Evolutionary conservation across 2,797 vertebrate genomes (phyloP).

Genomic region (Xenentodon cancila): DNA sequence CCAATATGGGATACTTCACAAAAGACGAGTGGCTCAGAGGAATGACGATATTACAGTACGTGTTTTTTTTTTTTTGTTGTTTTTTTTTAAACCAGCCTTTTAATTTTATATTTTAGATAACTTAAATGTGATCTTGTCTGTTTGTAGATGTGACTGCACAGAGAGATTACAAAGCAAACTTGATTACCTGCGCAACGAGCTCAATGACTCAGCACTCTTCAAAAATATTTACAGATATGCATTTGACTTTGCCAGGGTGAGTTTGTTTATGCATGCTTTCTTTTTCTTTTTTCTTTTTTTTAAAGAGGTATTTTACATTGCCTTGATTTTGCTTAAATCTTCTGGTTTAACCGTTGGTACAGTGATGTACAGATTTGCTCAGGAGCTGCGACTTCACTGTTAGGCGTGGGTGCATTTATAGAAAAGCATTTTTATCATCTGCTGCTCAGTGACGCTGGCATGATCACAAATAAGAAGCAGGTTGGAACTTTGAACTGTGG

Average conservation of each 20-base stretch:
- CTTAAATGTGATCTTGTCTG: not conserved
- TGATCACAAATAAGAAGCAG: no score
- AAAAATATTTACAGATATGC: slow-evolving; percentile 99
- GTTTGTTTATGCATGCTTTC: slow-evolving; percentile 37
- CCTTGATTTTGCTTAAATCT: not conserved
- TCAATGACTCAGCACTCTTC: slow-evolving; percentile 91
- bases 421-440: no score
- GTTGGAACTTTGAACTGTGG: no score
- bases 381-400: no score
- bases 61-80: not conserved
- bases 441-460: no score
- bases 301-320: not conserved
- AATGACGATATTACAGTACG: slow-evolving; percentile 97
- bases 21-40: slow-evolving; percentile 98
- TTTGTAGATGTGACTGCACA: slow-evolving; percentile 91
- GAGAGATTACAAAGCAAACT: slow-evolving; percentile 93
- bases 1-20: slow-evolving; percentile 98
- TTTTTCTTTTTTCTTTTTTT: not conserved
- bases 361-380: no score
- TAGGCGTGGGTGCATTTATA: no score
- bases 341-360: not conserved
- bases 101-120: fast-evolving
- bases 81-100: no score
- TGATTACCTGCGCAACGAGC: slow-evolving; percentile 90
- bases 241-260: slow-evolving; percentile 97